Evolutionary conservation across 1,140 invertebrate species (phyloP), one percentile per base, ranked within the genome.

Genomic region (Helicoverpa zea): DNA sequence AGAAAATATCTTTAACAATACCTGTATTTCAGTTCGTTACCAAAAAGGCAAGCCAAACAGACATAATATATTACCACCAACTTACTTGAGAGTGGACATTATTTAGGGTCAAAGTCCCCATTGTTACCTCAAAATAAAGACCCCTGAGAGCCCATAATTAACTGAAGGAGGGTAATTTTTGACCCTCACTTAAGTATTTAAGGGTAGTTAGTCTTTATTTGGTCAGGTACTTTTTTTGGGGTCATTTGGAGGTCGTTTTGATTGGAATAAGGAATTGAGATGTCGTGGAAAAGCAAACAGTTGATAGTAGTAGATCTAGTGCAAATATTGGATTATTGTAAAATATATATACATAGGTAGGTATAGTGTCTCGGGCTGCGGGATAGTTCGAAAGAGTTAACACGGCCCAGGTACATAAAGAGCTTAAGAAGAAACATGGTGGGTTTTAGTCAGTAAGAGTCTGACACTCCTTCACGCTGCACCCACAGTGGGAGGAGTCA

Each of bases 81-180:
- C 9, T 18, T 13, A 35, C 61, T 16, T 23, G 9, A 66, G 47
- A 68, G 64, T 68, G 64, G 47, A 68, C 64, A 51, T 68, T 23
- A 68, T 29, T 51, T 51, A 0, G 64, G 72, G 30, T 59, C 54
- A 47, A 23, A 59, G 56, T 59, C 14, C 49, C 54, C 72, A 68
- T 68, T 68, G 72, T 59, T 16, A 3, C n/a, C 11, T 0, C n/a
- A 73, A n/a, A 43, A 18, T 30, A 14, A 35, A 14, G 51, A 23
- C 11, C 47, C 30, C 68, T 18, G 29, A 72, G 14, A 30, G 59
- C n/a, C 18, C 72, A 61, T 75, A 75, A 75, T 75, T 75, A 75
- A 61, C 72, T n/a, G 35, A 59, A 47, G 56, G 56, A 59, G 52
- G 72, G 72, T 61, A 73, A 75, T 75, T 59, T 75, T 68, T 68